Evolutionary conservation across 2,888 invertebrate species (phyloP).

Genomic region (Cordilura impudica): DNA sequence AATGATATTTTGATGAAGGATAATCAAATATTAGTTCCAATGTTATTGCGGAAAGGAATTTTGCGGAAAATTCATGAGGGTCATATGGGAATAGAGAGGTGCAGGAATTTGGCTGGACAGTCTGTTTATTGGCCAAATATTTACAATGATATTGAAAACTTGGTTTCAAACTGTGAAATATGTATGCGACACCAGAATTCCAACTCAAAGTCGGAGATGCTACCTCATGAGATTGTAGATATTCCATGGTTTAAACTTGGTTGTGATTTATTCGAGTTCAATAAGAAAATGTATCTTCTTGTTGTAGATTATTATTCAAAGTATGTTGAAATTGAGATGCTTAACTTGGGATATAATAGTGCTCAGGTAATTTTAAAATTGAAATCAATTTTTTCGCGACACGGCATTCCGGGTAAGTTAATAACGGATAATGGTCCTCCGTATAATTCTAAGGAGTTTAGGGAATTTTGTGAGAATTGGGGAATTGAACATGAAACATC

Average conservation of each 20-base stretch:
- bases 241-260: constrained; percentile 33
- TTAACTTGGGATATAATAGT: constrained; percentile 32
- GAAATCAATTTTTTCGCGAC: constrained; percentile 59
- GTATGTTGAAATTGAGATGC: constrained; percentile 48
- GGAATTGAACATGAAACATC: too few relatives aligned
- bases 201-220: constrained; percentile 8
- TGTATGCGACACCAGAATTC: constrained; percentile 47
- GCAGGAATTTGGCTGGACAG: constrained; percentile 34
- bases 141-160: constrained; percentile 36
- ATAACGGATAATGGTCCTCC: constrained; percentile 44
- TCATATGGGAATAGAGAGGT: constrained; percentile 38
- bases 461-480: too few relatives aligned
- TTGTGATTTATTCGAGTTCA: constrained; percentile 55
- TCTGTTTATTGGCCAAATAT: constrained; percentile 49
- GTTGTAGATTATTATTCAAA: too few relatives aligned
- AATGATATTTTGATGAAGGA: too few relatives aligned
- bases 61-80: constrained; percentile 34
- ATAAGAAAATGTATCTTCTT: too few relatives aligned
- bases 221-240: constrained; percentile 8
- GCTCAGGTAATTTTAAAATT: constrained; percentile 42
- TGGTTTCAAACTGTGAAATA: constrained; percentile 51
- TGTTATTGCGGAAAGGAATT: too few relatives aligned
- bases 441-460: constrained; percentile 34
- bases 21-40: too few relatives aligned
- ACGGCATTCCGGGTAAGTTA: constrained; percentile 54